Evolutionary conservation across 2,113 vertebrate genomes (phyloP).

Genomic region (Clarias batrachus): DNA sequence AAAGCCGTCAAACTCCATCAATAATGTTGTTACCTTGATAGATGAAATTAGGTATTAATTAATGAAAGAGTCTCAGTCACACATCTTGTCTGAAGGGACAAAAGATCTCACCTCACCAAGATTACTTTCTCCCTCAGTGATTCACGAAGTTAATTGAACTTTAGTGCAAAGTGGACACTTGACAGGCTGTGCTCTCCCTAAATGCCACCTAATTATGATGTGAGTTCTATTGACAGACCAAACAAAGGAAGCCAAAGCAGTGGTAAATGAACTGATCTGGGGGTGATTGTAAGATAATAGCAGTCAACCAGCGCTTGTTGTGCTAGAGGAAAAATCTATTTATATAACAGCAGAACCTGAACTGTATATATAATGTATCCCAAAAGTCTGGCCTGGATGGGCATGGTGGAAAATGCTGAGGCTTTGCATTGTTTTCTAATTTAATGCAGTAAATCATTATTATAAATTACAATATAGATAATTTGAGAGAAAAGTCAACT

Average conservation of each 20-base stretch:
- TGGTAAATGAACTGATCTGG: slow-evolving; percentile 12
- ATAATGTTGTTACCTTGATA: slow-evolving; percentile 21
- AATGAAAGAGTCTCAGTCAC: slow-evolving; percentile 6
- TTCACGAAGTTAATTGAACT: slow-evolving; percentile 39
- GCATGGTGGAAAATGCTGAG: not conserved
- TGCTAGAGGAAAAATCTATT: not conserved
- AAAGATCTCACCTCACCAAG: slow-evolving; percentile 13
- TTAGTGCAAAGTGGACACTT: slow-evolving; percentile 8
- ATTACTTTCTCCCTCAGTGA: slow-evolving; percentile 38
- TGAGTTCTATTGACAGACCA: slow-evolving; percentile 17
- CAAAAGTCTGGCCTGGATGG: not conserved
- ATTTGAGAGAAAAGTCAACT: not conserved
- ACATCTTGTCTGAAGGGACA: slow-evolving; percentile 1
- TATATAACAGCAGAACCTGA: not conserved
- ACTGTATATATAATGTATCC: not conserved
- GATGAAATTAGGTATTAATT: slow-evolving; percentile 25
- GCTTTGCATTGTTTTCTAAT: not conserved
- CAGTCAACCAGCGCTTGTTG: not conserved
- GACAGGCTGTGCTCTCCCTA: slow-evolving; percentile 31
- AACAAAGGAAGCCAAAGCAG: slow-evolving; percentile 15
- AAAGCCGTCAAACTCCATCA: not conserved
- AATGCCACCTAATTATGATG: slow-evolving; percentile 36
- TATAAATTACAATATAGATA: not conserved
- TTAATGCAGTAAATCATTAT: not conserved
- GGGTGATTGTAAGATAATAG: not conserved